Evolutionary conservation across 2,797 vertebrate species (phyloP).

Genomic region (Artibeus lituratus): DNA sequence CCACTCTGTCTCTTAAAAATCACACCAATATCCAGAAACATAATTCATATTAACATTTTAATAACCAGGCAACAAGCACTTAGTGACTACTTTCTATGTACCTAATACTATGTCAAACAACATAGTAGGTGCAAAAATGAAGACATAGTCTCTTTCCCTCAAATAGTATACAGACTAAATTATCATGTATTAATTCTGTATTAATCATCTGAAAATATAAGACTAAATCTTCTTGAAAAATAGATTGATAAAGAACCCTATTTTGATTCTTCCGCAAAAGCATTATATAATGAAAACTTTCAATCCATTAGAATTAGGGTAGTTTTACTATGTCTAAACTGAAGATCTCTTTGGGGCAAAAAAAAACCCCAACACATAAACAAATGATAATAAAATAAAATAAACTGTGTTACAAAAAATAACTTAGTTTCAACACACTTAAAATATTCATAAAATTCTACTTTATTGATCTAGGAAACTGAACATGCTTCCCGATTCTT

Average conservation of each 20-base stretch:
- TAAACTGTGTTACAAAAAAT: not conserved
- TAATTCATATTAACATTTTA: conserved; percentile 26
- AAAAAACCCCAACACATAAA: too few relatives aligned
- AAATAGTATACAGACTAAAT: not conserved
- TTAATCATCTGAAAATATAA: not conserved
- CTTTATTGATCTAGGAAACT: conserved; percentile 3
- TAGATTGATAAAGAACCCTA: not conserved
- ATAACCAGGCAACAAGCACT: not conserved
- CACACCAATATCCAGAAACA: not conserved
- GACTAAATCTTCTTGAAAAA: not conserved
- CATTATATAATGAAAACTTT: not conserved
- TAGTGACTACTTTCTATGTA: not conserved
- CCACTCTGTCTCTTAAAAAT: not conserved
- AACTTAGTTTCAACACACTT: not conserved
- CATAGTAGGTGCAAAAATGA: not conserved
- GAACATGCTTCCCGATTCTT: not conserved
- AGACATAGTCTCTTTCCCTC: not conserved
- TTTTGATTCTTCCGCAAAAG: not conserved
- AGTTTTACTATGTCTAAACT: conserved; percentile 1
- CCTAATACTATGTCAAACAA: not conserved
- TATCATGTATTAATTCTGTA: not conserved
- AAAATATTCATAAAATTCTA: conserved; percentile 34
- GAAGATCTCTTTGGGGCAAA: not conserved
- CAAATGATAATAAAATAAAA: conserved; percentile 23
- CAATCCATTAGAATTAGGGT: not conserved